Percentiles rank a stretch among this genome's conserved stretches.
Conservation (phyloP, 1,140 invertebrate species). For the Bilobella aurantiaca region DNA sequence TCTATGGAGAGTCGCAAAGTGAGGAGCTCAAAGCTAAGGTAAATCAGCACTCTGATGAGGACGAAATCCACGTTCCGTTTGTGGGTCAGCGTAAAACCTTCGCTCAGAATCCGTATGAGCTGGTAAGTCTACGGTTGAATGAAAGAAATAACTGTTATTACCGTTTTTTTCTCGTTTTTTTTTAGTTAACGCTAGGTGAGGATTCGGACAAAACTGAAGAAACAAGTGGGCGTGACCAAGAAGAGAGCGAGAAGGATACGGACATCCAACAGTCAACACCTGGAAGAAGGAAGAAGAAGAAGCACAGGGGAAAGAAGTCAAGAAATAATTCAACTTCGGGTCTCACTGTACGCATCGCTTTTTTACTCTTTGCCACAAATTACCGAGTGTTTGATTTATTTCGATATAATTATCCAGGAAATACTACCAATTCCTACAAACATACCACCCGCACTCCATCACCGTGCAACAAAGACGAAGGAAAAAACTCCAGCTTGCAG, state of each 20-base stretch:
- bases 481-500: background rate
- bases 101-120: background rate
- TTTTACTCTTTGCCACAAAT: too few species aligned
- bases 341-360: too few species aligned
- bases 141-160: background rate
- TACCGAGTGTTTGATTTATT: too few species aligned
- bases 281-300: background rate
- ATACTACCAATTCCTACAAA: background rate
- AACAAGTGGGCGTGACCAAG: background rate
- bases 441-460: background rate
- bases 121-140: too few species aligned
- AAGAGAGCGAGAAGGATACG: background rate
- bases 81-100: background rate
- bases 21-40: background rate
- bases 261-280: too few species aligned
- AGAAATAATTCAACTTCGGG: too few species aligned
- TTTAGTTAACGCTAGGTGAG: background rate
- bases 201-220: background rate
- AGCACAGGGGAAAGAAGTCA: too few species aligned
- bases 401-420: background rate
- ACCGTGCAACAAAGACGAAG: background rate
- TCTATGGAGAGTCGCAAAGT: background rate
- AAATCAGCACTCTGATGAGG: background rate
- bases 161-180: background rate
- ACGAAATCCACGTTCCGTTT: background rate